Conservation (phyloP, 2,113 vertebrate species). For the Pitta sordida region DNA sequence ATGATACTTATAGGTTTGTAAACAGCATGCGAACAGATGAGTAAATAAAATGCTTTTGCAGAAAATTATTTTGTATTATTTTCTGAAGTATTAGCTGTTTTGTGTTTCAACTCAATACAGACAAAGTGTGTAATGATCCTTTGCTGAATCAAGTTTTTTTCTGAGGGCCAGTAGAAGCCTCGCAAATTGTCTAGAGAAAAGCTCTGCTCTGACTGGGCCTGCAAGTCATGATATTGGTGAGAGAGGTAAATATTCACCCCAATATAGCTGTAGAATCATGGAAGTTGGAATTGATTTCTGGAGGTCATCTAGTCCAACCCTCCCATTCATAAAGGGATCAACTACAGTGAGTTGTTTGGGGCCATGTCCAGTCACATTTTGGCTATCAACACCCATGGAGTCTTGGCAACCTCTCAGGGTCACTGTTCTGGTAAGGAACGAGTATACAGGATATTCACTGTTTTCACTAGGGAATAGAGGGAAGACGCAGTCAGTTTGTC, state of each 20-base stretch:
- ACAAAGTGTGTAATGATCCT: neutral
- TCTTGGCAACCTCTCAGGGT: neutral
- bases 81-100: neutral
- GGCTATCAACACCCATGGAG: neutral
- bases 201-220: neutral
- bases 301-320: neutral
- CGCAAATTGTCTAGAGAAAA: neutral
- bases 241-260: neutral
- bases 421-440: neutral
- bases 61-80: slow-evolving; percentile 35
- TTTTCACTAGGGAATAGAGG: neutral
- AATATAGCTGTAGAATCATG: neutral
- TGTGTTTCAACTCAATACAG: neutral
- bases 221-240: neutral
- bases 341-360: neutral
- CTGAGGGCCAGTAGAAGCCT: neutral
- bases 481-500: neutral
- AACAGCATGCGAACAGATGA: slow-evolving; percentile 48
- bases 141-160: neutral
- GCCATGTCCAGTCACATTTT: neutral
- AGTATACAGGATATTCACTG: neutral
- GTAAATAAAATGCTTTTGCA: slow-evolving; percentile 28
- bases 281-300: neutral
- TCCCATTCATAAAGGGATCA: neutral
- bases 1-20: slow-evolving; percentile 45